Conservation (phyloP, 2,113 vertebrate species). For the Piprites chloris region DNA sequence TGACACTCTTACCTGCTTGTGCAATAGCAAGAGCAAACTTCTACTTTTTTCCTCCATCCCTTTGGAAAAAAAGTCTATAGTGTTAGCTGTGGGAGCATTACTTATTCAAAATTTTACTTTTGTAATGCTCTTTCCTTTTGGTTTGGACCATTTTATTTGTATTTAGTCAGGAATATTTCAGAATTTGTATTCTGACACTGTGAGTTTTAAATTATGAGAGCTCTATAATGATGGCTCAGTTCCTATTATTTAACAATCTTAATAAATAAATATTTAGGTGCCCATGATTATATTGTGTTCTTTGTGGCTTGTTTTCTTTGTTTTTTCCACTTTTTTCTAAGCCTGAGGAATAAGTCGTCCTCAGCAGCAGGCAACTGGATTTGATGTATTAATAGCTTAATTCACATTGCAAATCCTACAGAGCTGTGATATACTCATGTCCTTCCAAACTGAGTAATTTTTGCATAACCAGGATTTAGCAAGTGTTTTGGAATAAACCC, state of each 20-base stretch:
- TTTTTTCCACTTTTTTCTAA: neutral
- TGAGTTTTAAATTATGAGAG: neutral
- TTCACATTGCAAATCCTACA: neutral
- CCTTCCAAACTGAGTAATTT: constrained; percentile 1
- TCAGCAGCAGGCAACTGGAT: neutral
- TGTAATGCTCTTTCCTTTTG: neutral
- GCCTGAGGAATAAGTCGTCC: neutral
- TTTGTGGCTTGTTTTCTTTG: neutral
- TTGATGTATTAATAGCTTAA: neutral
- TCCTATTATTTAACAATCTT: neutral
- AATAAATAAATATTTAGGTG: neutral
- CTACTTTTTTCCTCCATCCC: neutral
- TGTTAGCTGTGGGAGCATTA: neutral
- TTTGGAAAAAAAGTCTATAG: neutral
- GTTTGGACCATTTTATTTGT: neutral
- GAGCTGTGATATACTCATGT: neutral
- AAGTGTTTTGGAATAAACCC: neutral
- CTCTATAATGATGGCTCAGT: neutral
- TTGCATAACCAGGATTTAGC: neutral
- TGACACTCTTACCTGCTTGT: neutral
- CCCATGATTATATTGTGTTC: neutral
- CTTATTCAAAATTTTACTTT: neutral
- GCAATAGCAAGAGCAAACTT: neutral
- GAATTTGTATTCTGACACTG: neutral
- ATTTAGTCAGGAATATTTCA: neutral